These are phyloP conservation scores for Myripristis jacobus DNA, from an alignment of 2,797 vertebrate species.

Conservation along the genomic window DNA sequence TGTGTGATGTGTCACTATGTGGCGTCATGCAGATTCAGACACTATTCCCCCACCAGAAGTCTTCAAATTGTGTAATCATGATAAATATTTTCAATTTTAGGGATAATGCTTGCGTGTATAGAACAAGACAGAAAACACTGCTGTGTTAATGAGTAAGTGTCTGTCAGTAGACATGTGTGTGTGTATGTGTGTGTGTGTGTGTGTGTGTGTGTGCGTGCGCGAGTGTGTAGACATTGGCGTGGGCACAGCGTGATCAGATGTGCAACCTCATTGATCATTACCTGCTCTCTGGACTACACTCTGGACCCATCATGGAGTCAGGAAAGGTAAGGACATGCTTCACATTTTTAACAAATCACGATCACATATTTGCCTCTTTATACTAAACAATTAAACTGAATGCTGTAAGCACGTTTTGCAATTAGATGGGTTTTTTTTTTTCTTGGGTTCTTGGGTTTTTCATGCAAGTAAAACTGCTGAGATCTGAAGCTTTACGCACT, in stretches of 20 bases:
- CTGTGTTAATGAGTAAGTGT: neutral
- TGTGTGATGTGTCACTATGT: neutral
- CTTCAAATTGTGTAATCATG: neutral
- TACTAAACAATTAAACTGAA: neutral
- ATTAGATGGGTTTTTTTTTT: neutral
- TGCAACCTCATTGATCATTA: conserved; percentile 74
- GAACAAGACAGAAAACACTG: neutral
- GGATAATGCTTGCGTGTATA: neutral
- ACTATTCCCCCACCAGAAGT: neutral
- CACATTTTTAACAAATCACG: neutral
- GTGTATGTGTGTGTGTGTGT: neutral
- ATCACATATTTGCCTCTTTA: neutral
- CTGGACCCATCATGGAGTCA: conserved; percentile 69
- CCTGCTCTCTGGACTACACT: conserved; percentile 51
- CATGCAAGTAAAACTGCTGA: neutral
- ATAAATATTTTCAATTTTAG: neutral
- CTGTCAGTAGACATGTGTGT: neutral
- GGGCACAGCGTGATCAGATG: conserved; percentile 72
- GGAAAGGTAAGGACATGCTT: conserved; percentile 63
- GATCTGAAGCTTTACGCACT: neutral
- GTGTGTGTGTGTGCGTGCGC: conserved; percentile 23
- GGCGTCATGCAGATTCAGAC: neutral
- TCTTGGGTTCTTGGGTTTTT: neutral
- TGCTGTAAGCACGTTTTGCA: neutral
- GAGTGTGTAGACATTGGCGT: conserved; percentile 54